Evolutionary conservation across 2,888 invertebrate species (phyloP), one percentile per base, ranked within the genome.

Genomic region (Cheilosia vernalis): DNA sequence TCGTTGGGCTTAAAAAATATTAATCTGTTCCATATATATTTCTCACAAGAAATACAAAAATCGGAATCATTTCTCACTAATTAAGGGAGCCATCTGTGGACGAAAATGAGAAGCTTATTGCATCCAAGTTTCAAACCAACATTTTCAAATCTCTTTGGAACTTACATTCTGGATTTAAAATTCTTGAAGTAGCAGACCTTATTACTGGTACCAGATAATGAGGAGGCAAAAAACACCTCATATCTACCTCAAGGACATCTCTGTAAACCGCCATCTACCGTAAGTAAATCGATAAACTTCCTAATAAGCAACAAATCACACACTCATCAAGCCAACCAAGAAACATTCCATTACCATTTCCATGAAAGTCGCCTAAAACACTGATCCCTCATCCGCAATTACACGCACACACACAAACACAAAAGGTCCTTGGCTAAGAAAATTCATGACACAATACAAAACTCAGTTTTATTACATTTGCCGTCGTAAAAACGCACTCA

Each of bases 401-500:
- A 21, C 42, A 37, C 17, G 19, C 40, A 27, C 17, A 37, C 2
- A 21, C 21, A 21, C 21, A 21, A 21, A 21, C 40, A 40, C 53
- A 44, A 61, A 61, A 13, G 19, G 21, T n/a, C 33, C 30, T 42
- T 73, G 40, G 15, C 21, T 2, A 30, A 55, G 47, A 21, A 53
- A 64, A 56, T 37, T 15, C 51, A 49, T 19, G 10, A 44, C 13
- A 55, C 27, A 27, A 21, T n/a, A 30, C 30, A 64, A 73, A 49
- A 60, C 44, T 47, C 10, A n/a, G 13, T 63, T 64, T 58, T 74
- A 67, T 76, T 76, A 64, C 30, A 66, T 47, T 44, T 51, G 58
- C 70, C 64, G 53, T 82, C 76, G 58, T 82, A 76, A 82, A 82
- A 82, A 64, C 51, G 51, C 30, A 56, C 76, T 56, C 69, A 61